Percentiles rank a stretch among this genome's conserved stretches.
Conservation (phyloP, 23 tunicate genomes). For the Styela clava region DNA sequence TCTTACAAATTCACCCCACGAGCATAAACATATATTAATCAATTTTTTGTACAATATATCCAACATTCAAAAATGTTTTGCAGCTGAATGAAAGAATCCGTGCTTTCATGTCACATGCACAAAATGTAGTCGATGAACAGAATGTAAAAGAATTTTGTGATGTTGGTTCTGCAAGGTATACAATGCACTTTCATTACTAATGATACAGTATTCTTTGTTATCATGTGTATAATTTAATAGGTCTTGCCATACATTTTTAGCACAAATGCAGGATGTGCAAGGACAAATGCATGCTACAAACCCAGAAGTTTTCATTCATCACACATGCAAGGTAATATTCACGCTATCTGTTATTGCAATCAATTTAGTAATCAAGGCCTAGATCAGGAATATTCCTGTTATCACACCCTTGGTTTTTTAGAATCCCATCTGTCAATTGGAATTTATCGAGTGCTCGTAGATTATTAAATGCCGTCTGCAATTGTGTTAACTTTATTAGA, state of each 20-base stretch:
- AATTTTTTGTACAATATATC: too few relatives aligned
- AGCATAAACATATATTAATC: too few relatives aligned
- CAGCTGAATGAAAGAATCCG: constrained; percentile 63
- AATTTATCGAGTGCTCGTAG: too few relatives aligned
- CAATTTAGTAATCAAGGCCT: too few relatives aligned
- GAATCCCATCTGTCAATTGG: too few relatives aligned
- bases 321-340: constrained; percentile 51
- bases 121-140: constrained; percentile 74
- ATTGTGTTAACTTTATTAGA: too few relatives aligned
- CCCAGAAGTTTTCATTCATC: constrained; percentile 40
- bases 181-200: too few relatives aligned
- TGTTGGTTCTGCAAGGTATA: not conserved
- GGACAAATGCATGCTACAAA: constrained; percentile 63
- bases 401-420: too few relatives aligned
- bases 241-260: constrained; percentile 1
- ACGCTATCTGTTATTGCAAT: not conserved
- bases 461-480: too few relatives aligned
- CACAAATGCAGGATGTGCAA: constrained; percentile 52
- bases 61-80: too few relatives aligned
- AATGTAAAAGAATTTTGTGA: constrained; percentile 68
- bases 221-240: not conserved
- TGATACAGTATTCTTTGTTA: not conserved
- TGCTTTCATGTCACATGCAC: constrained; percentile 68
- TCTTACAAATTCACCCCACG: too few relatives aligned
- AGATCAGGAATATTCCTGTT: too few relatives aligned